Percentiles rank a stretch among this genome's conserved stretches.
phyloP scores from a whole-genome alignment of 1,140 invertebrate genomes.

The Cydia fagiglandana region DNA sequence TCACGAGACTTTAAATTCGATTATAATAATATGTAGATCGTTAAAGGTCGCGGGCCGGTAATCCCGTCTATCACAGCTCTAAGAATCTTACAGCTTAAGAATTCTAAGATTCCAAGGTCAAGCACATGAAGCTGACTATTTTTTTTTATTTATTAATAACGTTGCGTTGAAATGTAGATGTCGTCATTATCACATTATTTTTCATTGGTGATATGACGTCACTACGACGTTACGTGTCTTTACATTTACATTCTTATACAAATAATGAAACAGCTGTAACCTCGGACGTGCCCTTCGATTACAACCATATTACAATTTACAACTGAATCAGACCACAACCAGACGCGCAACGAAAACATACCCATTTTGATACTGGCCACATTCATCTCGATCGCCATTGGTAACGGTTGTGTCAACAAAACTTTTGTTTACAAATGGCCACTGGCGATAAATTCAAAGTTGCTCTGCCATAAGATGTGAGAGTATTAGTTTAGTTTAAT shows the following conservation, averaged over 20 bases:
- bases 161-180: too few relatives aligned
- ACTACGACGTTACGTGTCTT: not conserved
- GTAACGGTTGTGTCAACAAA: slow-evolving; percentile 75
- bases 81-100: too few relatives aligned
- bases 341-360: slow-evolving; percentile 22
- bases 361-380: slow-evolving; percentile 59
- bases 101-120: too few relatives aligned
- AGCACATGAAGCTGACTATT: too few relatives aligned
- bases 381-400: slow-evolving; percentile 66
- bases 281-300: slow-evolving; percentile 38
- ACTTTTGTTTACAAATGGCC: slow-evolving; percentile 70
- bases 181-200: not conserved
- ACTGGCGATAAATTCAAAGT: slow-evolving; percentile 67
- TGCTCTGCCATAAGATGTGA: slow-evolving; percentile 42
- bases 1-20: too few relatives aligned
- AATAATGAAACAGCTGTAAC: slow-evolving; percentile 48
- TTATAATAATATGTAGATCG: too few relatives aligned
- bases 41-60: too few relatives aligned
- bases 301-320: not conserved
- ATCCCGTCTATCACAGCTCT: too few relatives aligned
- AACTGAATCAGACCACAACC: not conserved
- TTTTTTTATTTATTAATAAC: too few relatives aligned
- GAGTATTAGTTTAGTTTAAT: slow-evolving; percentile 25
- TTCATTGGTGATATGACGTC: not conserved
- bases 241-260: not conserved